Percentiles rank a stretch among this genome's conserved stretches.
Evolutionary conservation across 2,113 vertebrate species (phyloP).

Genomic region (Microtus oregoni): DNA sequence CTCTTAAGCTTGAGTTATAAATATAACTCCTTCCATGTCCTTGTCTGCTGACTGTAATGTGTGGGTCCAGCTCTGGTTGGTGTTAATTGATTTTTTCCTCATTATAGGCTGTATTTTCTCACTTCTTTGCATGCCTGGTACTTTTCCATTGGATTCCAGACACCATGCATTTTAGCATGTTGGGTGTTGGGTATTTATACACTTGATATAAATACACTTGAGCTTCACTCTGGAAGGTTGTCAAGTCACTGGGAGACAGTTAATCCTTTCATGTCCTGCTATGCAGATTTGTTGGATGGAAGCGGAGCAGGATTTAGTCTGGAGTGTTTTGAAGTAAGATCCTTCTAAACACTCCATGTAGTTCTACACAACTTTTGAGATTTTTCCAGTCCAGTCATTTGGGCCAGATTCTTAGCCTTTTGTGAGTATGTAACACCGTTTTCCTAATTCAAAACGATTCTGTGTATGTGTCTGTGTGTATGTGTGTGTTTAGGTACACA

Average conservation of each 20-base stretch:
- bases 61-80: constrained; percentile 30
- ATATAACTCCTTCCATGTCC: constrained; percentile 17
- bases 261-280: constrained; percentile 2
- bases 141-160: constrained; percentile 55
- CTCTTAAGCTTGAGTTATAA: not conserved
- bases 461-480: not conserved
- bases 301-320: not conserved
- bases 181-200: constrained; percentile 53
- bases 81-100: constrained; percentile 59
- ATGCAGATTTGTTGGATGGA: constrained; percentile 31
- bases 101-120: constrained; percentile 35
- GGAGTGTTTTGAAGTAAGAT: not conserved
- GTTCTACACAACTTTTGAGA: not conserved
- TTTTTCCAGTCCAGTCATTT: not conserved
- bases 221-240: constrained; percentile 31
- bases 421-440: not conserved
- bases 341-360: not conserved
- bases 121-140: constrained; percentile 9
- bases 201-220: constrained; percentile 52
- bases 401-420: not conserved
- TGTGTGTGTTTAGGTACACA: not conserved
- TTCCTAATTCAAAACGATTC: not conserved
- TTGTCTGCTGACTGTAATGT: constrained; percentile 25
- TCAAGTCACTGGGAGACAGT: constrained; percentile 52
- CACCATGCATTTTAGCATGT: constrained; percentile 50